phyloP scores from a whole-genome alignment of 1,140 invertebrate species.

The Philopotamus ludificatus region DNA sequence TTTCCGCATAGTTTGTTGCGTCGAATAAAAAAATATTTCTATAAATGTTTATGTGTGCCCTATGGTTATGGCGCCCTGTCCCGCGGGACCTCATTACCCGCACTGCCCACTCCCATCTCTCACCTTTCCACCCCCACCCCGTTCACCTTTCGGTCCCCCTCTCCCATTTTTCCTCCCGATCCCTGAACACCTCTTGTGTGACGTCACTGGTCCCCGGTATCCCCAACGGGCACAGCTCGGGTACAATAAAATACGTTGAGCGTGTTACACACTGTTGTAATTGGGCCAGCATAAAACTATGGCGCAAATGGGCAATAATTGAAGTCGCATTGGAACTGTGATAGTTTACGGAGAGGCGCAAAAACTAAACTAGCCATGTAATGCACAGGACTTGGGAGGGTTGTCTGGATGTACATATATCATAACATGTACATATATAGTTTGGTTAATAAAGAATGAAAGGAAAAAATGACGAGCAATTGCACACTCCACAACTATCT shows the following conservation, averaged over 20 bases:
- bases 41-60: slow-evolving; percentile 11
- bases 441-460: too few relatives aligned
- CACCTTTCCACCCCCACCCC: background rate
- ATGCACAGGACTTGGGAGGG: too few relatives aligned
- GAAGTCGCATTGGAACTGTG: too few relatives aligned
- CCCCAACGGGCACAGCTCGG: background rate
- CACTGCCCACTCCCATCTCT: slow-evolving; percentile 13
- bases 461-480: too few relatives aligned
- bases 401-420: too few relatives aligned
- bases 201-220: slow-evolving; percentile 25
- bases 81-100: slow-evolving; percentile 40
- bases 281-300: background rate
- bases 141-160: background rate
- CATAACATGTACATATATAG: too few relatives aligned
- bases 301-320: slow-evolving; percentile 3
- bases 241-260: slow-evolving; percentile 23
- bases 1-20: too few relatives aligned
- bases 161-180: slow-evolving; percentile 3
- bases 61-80: slow-evolving; percentile 39
- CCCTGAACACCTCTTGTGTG: slow-evolving; percentile 28
- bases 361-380: too few relatives aligned
- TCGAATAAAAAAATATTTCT: background rate
- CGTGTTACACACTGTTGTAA: slow-evolving; percentile 3
- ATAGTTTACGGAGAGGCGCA: too few relatives aligned
- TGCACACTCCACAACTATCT: too few relatives aligned